Percentiles rank a stretch among this genome's conserved stretches.
These are phyloP conservation scores for Agrochola macilenta DNA, from an alignment of 2,888 invertebrate species.

Conservation along the genomic window DNA sequence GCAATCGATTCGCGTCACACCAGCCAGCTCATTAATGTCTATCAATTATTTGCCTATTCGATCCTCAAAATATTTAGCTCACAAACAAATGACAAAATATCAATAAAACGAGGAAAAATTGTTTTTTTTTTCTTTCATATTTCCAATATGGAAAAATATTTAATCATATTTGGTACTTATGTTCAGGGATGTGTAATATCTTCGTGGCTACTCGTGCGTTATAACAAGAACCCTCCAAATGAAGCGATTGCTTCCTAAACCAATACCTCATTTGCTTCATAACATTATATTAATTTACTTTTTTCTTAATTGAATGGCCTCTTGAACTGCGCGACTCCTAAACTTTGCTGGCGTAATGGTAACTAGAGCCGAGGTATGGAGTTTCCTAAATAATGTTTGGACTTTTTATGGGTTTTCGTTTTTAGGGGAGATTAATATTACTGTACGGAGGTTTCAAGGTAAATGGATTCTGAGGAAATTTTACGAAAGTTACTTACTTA, in stretches of 20 bases:
- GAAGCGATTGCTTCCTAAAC: conserved; percentile 47
- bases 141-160: conserved; percentile 50
- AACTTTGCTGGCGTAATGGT: conserved; percentile 46
- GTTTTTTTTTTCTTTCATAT: conserved; percentile 14
- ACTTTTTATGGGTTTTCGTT: conserved; percentile 55
- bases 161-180: conserved; percentile 57
- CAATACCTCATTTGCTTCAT: conserved; percentile 55
- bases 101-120: conserved; percentile 24
- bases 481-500: conserved; percentile 1
- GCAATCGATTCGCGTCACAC: background rate
- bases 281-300: conserved; percentile 50
- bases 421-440: conserved; percentile 55
- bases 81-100: conserved; percentile 18
- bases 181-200: conserved; percentile 60
- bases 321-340: conserved; percentile 36
- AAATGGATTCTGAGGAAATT: conserved; percentile 20
- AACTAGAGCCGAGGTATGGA: conserved; percentile 58
- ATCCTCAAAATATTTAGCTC: conserved; percentile 1
- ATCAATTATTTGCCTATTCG: background rate
- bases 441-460: conserved; percentile 25
- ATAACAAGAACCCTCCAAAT: conserved; percentile 46
- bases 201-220: conserved; percentile 35
- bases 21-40: background rate
- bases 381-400: conserved; percentile 49
- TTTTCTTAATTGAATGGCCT: conserved; percentile 51